These are phyloP conservation scores for Lordiphosa clarofinis DNA, from an alignment of 1,140 invertebrate species.

Conservation along the genomic window DNA sequence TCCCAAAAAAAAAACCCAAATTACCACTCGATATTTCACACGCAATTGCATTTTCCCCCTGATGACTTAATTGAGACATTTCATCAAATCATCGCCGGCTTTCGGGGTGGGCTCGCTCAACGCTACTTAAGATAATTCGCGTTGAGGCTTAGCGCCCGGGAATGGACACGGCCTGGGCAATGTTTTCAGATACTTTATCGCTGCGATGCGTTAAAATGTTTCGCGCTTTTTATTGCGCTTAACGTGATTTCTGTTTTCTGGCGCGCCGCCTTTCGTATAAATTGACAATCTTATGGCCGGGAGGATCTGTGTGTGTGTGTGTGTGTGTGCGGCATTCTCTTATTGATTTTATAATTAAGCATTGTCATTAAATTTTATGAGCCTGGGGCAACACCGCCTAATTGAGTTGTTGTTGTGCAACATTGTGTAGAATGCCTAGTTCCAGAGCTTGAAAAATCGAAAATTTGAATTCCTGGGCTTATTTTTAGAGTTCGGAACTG, in stretches of 20 bases:
- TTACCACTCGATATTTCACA: slow-evolving; percentile 50
- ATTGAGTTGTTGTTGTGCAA: slow-evolving; percentile 2
- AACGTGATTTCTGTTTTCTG: slow-evolving; percentile 61
- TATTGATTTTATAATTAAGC: slow-evolving; percentile 79
- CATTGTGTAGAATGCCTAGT: neutral
- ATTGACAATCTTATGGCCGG: slow-evolving; percentile 71
- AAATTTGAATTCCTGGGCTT: slow-evolving; percentile 10
- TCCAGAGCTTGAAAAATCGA: neutral
- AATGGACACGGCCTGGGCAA: slow-evolving; percentile 65
- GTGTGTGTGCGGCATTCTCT: slow-evolving; percentile 62
- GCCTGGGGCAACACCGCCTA: slow-evolving; percentile 13
- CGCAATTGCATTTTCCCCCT: slow-evolving; percentile 40
- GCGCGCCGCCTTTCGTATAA: slow-evolving; percentile 46
- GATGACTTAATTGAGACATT: slow-evolving; percentile 71
- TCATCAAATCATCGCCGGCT: slow-evolving; percentile 65
- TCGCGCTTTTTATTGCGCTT: slow-evolving; percentile 76
- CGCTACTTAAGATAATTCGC: slow-evolving; percentile 68
- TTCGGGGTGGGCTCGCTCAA: slow-evolving; percentile 45
- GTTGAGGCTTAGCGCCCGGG: slow-evolving; percentile 61
- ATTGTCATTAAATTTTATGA: slow-evolving; percentile 79
- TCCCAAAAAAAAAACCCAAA: neutral
- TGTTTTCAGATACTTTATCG: slow-evolving; percentile 77
- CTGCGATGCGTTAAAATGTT: slow-evolving; percentile 72
- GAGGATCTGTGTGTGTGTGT: neutral
- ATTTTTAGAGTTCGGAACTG: no score